These are phyloP conservation scores for Tiliacea aurago DNA, from an alignment of 2,888 invertebrate genomes.

Conservation along the genomic window DNA sequence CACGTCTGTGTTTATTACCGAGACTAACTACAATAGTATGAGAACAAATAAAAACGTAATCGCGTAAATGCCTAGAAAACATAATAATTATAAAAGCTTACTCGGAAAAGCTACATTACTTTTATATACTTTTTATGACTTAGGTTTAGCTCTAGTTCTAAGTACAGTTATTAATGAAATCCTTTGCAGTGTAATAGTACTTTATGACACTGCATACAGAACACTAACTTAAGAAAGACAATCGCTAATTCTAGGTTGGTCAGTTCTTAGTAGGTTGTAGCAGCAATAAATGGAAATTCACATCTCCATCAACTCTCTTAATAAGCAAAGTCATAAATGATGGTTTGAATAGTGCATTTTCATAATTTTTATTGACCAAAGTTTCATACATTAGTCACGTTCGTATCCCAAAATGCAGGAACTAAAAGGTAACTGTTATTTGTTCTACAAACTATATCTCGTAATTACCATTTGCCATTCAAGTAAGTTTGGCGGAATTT, in stretches of 20 bases:
- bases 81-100: slow-evolving; percentile 56
- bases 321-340: slow-evolving; percentile 54
- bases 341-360: slow-evolving; percentile 55
- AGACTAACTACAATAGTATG: slow-evolving; percentile 46
- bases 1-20: slow-evolving; percentile 55
- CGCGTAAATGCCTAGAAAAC: slow-evolving; percentile 46
- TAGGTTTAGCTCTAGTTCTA: slow-evolving; percentile 13
- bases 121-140: slow-evolving; percentile 52
- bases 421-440: slow-evolving; percentile 63
- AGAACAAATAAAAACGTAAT: slow-evolving; percentile 58
- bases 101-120: slow-evolving; percentile 55
- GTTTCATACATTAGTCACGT: slow-evolving; percentile 64
- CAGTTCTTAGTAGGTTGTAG: slow-evolving; percentile 51
- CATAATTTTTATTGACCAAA: slow-evolving; percentile 58
- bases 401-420: slow-evolving; percentile 53
- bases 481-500: slow-evolving; percentile 2
- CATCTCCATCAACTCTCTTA: slow-evolving; percentile 51
- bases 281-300: slow-evolving; percentile 61
- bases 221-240: slow-evolving; percentile 45
- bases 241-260: slow-evolving; percentile 41
- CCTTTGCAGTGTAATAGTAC: slow-evolving; percentile 36
- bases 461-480: slow-evolving; percentile 33
- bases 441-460: slow-evolving; percentile 54
- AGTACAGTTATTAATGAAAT: slow-evolving; percentile 56
- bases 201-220: slow-evolving; percentile 44